Evolutionary conservation across 2,888 invertebrate genomes (phyloP).

Genomic region (Drosophila picticornis): DNA sequence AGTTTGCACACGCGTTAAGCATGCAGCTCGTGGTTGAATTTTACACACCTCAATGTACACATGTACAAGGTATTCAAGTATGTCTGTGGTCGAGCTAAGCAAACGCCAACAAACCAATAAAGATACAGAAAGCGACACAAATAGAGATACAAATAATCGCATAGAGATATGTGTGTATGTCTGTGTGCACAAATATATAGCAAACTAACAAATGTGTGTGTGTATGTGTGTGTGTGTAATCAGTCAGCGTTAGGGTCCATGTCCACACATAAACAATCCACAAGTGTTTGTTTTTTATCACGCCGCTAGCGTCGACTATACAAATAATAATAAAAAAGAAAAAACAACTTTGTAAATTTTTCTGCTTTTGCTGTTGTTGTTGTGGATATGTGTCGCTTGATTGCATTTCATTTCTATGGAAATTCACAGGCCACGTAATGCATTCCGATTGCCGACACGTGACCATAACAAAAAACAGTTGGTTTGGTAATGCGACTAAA

Average conservation of each 20-base stretch:
- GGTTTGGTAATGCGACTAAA: conserved; percentile 8
- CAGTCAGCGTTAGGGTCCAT: conserved; percentile 34
- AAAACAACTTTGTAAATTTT: conserved; percentile 25
- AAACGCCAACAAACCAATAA: conserved; percentile 25
- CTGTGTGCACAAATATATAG: not conserved
- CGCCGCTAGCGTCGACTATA: conserved; percentile 26
- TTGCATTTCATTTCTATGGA: conserved; percentile 65
- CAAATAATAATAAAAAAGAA: not conserved
- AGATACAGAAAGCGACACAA: conserved; percentile 33
- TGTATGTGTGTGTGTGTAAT: conserved; percentile 1
- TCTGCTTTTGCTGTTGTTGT: conserved; percentile 22
- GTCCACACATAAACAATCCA: conserved; percentile 45
- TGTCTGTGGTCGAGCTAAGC: conserved; percentile 18
- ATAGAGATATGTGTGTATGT: not conserved
- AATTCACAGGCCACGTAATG: conserved; percentile 66
- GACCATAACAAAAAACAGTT: conserved; percentile 56
- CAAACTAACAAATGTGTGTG: not conserved
- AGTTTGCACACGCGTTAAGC: not conserved
- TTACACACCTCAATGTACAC: conserved; percentile 6
- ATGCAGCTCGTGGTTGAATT: conserved; percentile 12
- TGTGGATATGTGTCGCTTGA: conserved; percentile 34
- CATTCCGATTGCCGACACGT: conserved; percentile 65
- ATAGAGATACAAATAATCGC: conserved; percentile 24
- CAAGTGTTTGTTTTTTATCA: conserved; percentile 61
- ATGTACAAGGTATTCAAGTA: conserved; percentile 1